Evolutionary conservation across 2,113 vertebrate genomes (phyloP).

Genomic region (Sitta europaea): DNA sequence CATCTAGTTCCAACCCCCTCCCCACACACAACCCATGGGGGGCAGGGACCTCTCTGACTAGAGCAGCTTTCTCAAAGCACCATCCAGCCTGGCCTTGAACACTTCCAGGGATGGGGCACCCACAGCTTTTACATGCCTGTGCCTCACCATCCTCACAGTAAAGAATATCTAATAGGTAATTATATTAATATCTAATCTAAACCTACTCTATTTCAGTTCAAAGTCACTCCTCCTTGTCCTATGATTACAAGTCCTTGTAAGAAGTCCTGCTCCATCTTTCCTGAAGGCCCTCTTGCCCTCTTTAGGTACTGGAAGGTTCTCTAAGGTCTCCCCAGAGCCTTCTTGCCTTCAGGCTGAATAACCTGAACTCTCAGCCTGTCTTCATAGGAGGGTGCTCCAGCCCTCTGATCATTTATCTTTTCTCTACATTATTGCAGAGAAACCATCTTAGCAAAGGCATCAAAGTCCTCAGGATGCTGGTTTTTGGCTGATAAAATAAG

Average conservation of each 20-base stretch:
- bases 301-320: not conserved
- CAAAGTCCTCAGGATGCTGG: not conserved
- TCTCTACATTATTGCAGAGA: not conserved
- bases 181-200: not conserved
- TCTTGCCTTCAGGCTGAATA: not conserved
- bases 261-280: not conserved
- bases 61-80: not conserved
- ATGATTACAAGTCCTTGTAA: not conserved
- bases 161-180: not conserved
- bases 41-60: not conserved
- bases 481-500: not conserved
- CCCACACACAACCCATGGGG: accelerated
- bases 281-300: not conserved
- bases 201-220: not conserved
- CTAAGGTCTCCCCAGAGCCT: not conserved
- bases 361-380: not conserved
- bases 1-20: not conserved
- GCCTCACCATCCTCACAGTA: not conserved
- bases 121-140: not conserved
- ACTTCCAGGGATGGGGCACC: not conserved
- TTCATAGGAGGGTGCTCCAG: not conserved
- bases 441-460: not conserved
- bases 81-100: not conserved
- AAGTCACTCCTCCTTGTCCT: not conserved
- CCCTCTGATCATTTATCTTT: not conserved